Evolutionary conservation across 2,888 invertebrate species (phyloP).

Genomic region (Endotricha flammealis): DNA sequence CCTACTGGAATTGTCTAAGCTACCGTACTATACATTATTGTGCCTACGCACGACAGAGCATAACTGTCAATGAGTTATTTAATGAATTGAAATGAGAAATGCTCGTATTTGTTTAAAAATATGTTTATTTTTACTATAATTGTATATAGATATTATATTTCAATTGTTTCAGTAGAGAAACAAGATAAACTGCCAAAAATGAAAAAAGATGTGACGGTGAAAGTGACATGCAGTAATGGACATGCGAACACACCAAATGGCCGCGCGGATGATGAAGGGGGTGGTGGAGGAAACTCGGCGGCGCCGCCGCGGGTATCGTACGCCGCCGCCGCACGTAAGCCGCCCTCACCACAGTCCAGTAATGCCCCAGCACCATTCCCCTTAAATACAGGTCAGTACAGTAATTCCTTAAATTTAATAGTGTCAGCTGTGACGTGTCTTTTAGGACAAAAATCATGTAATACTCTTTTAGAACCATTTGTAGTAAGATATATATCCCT

Average conservation of each 20-base stretch:
- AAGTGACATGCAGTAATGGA: constrained; percentile 61
- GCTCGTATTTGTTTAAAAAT: too few relatives aligned
- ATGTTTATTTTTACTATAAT: too few relatives aligned
- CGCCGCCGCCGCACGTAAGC: constrained; percentile 67
- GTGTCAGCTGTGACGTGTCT: not conserved
- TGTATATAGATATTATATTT: too few relatives aligned
- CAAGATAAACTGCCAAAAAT: constrained; percentile 59
- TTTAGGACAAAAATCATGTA: too few relatives aligned
- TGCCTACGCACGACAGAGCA: too few relatives aligned
- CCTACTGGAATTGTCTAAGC: too few relatives aligned
- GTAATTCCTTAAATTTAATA: not conserved
- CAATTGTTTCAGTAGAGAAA: constrained; percentile 57
- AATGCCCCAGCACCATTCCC: constrained; percentile 54
- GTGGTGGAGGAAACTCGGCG: constrained; percentile 48
- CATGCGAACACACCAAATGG: constrained; percentile 65
- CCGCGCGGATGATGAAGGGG: constrained; percentile 65
- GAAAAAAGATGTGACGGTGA: constrained; percentile 56
- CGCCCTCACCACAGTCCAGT: constrained; percentile 56
- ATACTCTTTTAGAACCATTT: too few relatives aligned
- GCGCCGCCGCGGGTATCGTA: constrained; percentile 57
- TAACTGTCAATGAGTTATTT: too few relatives aligned
- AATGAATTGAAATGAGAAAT: too few relatives aligned
- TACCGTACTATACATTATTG: too few relatives aligned
- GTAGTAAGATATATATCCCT: too few relatives aligned
- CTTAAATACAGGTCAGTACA: constrained; percentile 49